Conservation (phyloP, 2,113 vertebrate species). For the Centropus unirufus region DNA sequence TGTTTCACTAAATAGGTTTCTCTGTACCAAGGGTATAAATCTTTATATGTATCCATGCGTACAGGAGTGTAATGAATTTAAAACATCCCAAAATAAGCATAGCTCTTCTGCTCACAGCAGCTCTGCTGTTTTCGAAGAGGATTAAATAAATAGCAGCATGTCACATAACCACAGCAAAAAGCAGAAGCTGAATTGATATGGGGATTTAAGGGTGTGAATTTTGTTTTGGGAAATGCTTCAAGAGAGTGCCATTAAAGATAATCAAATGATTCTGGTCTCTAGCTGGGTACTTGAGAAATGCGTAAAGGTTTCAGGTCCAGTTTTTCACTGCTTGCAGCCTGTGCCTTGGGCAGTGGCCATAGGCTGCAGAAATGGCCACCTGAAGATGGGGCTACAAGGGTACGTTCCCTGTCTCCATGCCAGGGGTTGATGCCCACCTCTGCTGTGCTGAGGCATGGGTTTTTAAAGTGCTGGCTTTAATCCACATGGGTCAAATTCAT, state of each 20-base stretch:
- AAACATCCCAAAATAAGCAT: constrained; percentile 20
- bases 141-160: constrained; percentile 16
- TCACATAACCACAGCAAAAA: neutral
- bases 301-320: neutral
- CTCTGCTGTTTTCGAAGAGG: neutral
- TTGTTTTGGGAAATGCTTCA: neutral
- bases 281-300: neutral
- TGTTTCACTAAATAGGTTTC: neutral
- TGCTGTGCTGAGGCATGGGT: neutral
- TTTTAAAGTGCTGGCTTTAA: neutral
- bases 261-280: neutral
- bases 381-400: neutral
- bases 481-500: neutral
- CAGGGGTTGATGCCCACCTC: neutral
- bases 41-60: neutral
- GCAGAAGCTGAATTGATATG: neutral
- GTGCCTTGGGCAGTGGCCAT: neutral
- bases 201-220: constrained; percentile 40
- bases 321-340: neutral
- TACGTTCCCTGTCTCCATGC: accelerated
- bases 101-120: neutral
- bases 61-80: neutral
- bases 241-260: neutral
- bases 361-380: neutral
- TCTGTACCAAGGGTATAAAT: neutral